Percentiles rank a stretch among this genome's conserved stretches.
Evolutionary conservation across 2,797 vertebrate species (phyloP).

Genomic region (Lepilemur septentrionalis): DNA sequence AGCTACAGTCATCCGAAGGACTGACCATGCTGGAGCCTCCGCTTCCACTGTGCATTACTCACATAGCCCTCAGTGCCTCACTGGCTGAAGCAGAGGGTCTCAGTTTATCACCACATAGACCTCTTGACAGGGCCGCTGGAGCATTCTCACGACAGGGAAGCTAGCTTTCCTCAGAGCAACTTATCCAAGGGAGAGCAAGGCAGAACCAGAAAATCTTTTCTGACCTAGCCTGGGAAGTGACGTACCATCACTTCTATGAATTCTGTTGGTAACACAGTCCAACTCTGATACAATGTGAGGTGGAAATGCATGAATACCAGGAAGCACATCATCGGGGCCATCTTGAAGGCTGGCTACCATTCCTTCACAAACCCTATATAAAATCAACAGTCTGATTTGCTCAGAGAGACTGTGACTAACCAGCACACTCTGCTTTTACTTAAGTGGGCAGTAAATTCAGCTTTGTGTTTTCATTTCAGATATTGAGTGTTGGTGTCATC

Average conservation of each 20-base stretch:
- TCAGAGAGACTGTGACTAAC: background rate
- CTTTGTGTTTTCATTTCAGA: background rate
- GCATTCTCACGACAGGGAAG: background rate
- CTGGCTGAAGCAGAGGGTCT: background rate
- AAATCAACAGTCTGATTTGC: background rate
- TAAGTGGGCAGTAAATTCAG: background rate
- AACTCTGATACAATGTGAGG: background rate
- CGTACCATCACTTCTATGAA: background rate
- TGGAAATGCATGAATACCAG: background rate
- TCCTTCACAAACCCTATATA: background rate
- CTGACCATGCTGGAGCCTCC: background rate
- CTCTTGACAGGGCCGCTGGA: background rate
- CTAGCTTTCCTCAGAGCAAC: background rate
- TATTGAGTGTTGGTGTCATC: background rate
- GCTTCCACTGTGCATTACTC: background rate
- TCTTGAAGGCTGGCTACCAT: background rate
- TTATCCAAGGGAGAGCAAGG: background rate
- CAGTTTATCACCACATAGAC: background rate
- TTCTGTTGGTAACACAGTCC: background rate
- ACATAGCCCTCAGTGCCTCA: background rate
- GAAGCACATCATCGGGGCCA: background rate
- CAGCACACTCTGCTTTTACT: background rate
- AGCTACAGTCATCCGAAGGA: background rate
- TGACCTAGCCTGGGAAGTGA: background rate
- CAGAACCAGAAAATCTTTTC: background rate